These are phyloP conservation scores for Dryobota labecula DNA, from an alignment of 2,888 invertebrate genomes.

Conservation along the genomic window DNA sequence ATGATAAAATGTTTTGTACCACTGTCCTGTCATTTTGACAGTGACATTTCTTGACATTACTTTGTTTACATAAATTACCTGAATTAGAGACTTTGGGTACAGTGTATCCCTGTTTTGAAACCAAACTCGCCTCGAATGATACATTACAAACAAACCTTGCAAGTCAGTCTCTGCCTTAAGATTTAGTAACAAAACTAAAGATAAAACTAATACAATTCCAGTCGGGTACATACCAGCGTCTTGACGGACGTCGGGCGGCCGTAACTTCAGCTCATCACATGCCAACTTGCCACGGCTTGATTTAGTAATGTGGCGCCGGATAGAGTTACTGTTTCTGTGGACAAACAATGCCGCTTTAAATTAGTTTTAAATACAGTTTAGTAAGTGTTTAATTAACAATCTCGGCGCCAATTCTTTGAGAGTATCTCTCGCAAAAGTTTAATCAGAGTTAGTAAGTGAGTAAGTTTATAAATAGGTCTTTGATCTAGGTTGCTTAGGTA, in stretches of 20 bases:
- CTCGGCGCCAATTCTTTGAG: constrained; percentile 8
- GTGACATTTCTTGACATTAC: no score
- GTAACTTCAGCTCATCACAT: constrained; percentile 54
- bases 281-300: constrained; percentile 55
- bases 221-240: constrained; percentile 51
- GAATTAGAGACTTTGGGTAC: no score
- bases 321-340: constrained; percentile 46
- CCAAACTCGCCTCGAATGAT: no score
- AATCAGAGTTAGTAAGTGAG: neutral
- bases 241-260: constrained; percentile 35
- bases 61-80: no score
- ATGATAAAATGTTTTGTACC: no score
- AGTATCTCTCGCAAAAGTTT: neutral
- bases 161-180: no score
- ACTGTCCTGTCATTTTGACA: no score
- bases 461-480: constrained; percentile 2
- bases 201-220: constrained; percentile 31
- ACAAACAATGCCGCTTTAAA: constrained; percentile 38
- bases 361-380: constrained; percentile 23
- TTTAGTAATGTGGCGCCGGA: constrained; percentile 44
- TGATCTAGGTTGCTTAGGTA: neutral
- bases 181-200: neutral
- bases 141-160: no score
- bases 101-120: no score
- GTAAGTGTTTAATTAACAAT: constrained; percentile 29